These are phyloP conservation scores for Hippolais icterina DNA, from an alignment of 2,113 vertebrate species.

Conservation along the genomic window DNA sequence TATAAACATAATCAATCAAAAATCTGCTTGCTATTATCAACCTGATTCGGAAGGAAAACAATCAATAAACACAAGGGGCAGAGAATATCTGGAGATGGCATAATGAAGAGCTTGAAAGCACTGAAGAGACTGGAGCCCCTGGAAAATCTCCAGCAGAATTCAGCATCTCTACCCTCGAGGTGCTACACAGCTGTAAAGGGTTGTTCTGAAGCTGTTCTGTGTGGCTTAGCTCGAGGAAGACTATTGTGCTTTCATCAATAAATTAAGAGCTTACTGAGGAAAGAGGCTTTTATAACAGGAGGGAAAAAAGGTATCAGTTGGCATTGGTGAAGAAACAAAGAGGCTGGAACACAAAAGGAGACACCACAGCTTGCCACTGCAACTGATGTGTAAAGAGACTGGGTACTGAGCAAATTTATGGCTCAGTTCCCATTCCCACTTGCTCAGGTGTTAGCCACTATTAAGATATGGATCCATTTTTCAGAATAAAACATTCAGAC, in stretches of 20 bases:
- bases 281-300: not conserved
- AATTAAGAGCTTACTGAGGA: not conserved
- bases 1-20: not conserved
- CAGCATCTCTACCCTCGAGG: not conserved
- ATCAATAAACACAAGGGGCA: not conserved
- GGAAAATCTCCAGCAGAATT: not conserved
- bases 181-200: not conserved
- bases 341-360: not conserved
- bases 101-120: not conserved
- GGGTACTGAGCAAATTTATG: not conserved
- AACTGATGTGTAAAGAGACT: not conserved
- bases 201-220: not conserved
- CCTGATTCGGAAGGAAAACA: not conserved
- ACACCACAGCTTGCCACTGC: not conserved
- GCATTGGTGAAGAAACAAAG: not conserved
- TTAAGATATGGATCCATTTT: not conserved
- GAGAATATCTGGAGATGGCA: not conserved
- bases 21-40: not conserved
- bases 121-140: not conserved
- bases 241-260: not conserved
- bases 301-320: not conserved
- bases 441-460: not conserved
- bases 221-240: not conserved
- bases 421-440: not conserved
- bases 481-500: not conserved